A percentile compares a stretch with the other conserved stretches of the same genome.
phyloP scores from a whole-genome alignment of 2,113 vertebrate genomes.

The Xiphorhynchus elegans region DNA sequence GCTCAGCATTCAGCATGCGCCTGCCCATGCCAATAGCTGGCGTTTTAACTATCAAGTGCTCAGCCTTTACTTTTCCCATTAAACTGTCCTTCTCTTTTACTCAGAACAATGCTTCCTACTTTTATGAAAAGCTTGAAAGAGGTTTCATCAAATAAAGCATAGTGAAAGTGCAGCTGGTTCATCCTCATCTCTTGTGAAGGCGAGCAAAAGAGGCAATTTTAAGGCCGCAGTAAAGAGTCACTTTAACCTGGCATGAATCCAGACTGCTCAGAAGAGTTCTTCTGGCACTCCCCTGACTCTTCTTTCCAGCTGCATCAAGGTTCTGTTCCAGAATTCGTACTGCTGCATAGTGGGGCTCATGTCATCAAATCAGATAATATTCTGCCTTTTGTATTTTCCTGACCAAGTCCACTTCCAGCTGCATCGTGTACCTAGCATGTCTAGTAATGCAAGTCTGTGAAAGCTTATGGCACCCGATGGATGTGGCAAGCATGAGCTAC shows the following conservation, averaged over 20 bases:
- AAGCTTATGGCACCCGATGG: neutral
- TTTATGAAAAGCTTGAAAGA: conserved; percentile 1
- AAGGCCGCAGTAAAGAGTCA: neutral
- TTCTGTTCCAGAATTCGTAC: neutral
- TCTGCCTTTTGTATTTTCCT: neutral
- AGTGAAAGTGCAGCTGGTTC: neutral
- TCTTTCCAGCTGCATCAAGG: neutral
- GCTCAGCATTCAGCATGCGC: neutral
- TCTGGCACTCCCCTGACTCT: neutral
- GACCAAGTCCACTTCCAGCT: neutral
- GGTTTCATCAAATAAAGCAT: neutral
- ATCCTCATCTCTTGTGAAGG: neutral
- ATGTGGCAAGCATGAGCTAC: neutral
- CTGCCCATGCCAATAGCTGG: neutral
- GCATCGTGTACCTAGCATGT: neutral
- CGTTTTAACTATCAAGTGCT: neutral
- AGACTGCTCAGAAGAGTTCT: neutral
- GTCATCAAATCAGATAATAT: neutral
- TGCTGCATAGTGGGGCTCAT: neutral
- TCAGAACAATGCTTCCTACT: neutral
- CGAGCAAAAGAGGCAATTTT: neutral
- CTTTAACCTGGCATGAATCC: neutral
- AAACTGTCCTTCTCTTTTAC: neutral
- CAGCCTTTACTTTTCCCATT: neutral
- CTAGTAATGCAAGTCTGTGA: neutral